Evolutionary conservation across 1,140 invertebrate species (phyloP), one percentile per base, ranked within the genome.

Genomic region (Danaus plexippus): DNA sequence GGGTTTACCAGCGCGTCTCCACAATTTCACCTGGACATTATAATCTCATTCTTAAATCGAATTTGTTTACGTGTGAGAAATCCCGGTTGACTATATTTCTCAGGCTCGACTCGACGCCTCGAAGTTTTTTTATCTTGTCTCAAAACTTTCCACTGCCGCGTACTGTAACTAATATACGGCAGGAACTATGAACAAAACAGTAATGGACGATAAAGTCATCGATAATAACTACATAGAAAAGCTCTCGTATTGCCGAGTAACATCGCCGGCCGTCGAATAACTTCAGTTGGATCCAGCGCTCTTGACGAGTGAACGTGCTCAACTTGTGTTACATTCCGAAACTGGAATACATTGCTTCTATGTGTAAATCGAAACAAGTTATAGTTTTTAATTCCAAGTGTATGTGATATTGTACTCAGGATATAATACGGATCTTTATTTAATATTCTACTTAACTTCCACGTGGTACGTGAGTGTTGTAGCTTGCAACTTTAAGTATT

Each of bases 1-100:
- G 63, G 53, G 66, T 65, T 65, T 46, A 64, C 22, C 22, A 32
- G 22, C 55, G 50, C 59, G 59, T 54, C 50, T 63, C 65, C 57
- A 66, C 67, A 71, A 70, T 66, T 71, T 74, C 69, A 75, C 70
- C 72, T 73, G 65, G 63, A 66, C 70, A 69, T 75, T 67, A 75
- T 71, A 82, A 82, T 79, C 70, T 75, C 66, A 80, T 78, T 78
- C 71, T 70, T 75, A 67, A 74, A 80, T 80, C 66, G 63, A 80
- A 79, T 77, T 73, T 70, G 74, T 79, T 82, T 77, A 79, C 75
- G 70, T 75, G 71, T 72, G 71, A 79, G 69, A 75, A 77, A 73
- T 73, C 70, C 67, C 65, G 61, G 59, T 67, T 68, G 63, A 69
- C 65, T 59, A 59, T 71, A 67, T 73, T 61, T 64, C 22, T 32